Conservation (phyloP, 2,113 vertebrate species). For the Himantopus leucocephalus region DNA sequence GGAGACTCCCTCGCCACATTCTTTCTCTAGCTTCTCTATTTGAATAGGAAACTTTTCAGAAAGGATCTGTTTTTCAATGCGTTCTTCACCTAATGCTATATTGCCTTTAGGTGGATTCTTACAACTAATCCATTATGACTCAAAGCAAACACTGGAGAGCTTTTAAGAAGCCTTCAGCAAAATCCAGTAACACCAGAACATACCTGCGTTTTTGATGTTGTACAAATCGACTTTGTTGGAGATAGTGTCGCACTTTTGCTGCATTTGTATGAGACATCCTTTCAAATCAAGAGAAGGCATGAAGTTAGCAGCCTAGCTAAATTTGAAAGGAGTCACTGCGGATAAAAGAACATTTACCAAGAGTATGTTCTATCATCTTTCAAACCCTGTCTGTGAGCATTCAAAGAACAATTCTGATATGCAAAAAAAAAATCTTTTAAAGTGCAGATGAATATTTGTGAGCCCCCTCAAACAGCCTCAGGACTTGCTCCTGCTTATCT, state of each 20-base stretch:
- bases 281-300: not conserved
- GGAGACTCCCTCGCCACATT: not conserved
- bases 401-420: not conserved
- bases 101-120: not conserved
- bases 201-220: not conserved
- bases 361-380: not conserved
- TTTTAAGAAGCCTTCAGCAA: not conserved
- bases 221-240: not conserved
- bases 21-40: not conserved
- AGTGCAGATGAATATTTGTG: slow-evolving; percentile 13
- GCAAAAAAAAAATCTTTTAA: not conserved
- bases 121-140: not conserved
- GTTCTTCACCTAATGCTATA: not conserved
- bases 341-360: not conserved
- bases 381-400: not conserved
- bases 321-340: not conserved
- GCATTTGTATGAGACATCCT: not conserved
- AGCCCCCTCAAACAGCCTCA: not conserved
- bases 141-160: not conserved
- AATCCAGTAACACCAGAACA: not conserved
- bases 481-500: not conserved
- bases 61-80: not conserved
- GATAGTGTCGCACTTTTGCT: not conserved
- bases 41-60: not conserved
- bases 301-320: not conserved